phyloP scores from a whole-genome alignment of 2,113 vertebrate species.

The Nothoprocta perdicaria region DNA sequence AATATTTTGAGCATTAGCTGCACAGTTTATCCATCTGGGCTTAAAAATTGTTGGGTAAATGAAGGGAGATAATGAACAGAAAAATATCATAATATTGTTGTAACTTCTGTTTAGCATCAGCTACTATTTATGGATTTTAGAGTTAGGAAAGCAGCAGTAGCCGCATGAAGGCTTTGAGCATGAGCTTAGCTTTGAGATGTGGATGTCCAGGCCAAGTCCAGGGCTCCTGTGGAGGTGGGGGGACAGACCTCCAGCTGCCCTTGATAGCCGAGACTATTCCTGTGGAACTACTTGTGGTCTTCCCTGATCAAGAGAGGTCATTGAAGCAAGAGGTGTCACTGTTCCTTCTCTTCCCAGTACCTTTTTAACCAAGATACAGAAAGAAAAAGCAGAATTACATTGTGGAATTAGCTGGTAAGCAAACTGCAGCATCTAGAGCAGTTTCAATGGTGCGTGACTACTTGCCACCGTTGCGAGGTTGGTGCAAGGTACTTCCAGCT shows the following conservation, averaged over 20 bases:
- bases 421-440: no score
- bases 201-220: background rate
- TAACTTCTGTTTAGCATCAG: background rate
- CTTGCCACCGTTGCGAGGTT: no score
- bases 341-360: background rate
- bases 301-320: background rate
- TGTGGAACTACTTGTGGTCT: fast-evolving
- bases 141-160: background rate
- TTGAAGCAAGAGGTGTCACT: background rate
- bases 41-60: background rate
- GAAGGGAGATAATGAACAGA: background rate
- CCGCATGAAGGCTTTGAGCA: background rate
- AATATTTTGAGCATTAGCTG: background rate
- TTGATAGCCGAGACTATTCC: background rate
- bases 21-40: slow-evolving; percentile 2
- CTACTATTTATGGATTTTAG: background rate
- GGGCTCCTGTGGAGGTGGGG: background rate
- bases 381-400: no score
- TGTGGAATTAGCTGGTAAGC: no score
- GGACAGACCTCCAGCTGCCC: background rate
- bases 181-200: background rate
- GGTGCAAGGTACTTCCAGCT: no score
- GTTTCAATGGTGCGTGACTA: no score
- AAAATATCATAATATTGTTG: background rate
- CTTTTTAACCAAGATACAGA: background rate